phyloP scores from a whole-genome alignment of 2,797 vertebrate species.

The Rhincodon typus region DNA sequence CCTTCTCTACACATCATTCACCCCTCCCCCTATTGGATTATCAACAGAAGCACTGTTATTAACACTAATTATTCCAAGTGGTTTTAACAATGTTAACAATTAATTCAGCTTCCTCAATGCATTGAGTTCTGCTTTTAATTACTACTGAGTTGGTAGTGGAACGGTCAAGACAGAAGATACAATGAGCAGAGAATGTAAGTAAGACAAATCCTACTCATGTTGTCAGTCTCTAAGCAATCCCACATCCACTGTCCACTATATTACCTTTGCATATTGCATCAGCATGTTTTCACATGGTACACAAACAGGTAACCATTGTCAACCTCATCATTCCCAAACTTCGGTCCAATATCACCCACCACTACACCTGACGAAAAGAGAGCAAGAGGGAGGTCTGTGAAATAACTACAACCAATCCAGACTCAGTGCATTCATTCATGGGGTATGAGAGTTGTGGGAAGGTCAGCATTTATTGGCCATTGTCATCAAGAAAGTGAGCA shows the following conservation, averaged over 20 bases:
- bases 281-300: constrained; percentile 95
- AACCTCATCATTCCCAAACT: constrained; percentile 90
- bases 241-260: neutral
- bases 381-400: neutral
- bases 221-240: neutral
- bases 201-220: neutral
- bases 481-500: neutral
- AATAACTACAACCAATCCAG: neutral
- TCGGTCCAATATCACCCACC: constrained; percentile 93
- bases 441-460: neutral
- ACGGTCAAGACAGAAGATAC: neutral
- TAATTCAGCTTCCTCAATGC: neutral
- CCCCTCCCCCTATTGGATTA: neutral
- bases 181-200: neutral
- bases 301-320: constrained; percentile 89
- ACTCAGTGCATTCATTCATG: neutral
- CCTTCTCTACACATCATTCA: too few species aligned
- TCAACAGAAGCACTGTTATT: neutral
- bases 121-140: neutral
- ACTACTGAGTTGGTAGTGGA: neutral
- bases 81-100: neutral
- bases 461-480: neutral
- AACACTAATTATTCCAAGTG: neutral
- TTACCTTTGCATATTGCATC: constrained; percentile 93
- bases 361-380: constrained; percentile 59